phyloP scores from a whole-genome alignment of 1,140 invertebrate genomes.

The Zaprionus davidi region DNA sequence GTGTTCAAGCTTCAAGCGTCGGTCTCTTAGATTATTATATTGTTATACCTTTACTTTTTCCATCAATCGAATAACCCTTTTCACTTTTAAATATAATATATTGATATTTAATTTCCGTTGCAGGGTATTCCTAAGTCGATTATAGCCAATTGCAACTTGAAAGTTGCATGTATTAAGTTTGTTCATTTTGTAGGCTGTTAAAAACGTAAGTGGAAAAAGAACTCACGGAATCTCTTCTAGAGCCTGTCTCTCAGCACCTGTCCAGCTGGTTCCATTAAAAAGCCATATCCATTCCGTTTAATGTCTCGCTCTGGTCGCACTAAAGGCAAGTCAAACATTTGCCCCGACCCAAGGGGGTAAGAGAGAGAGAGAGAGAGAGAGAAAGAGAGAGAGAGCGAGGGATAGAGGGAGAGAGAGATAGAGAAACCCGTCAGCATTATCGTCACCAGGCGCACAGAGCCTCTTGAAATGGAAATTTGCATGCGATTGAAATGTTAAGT shows the following conservation, averaged over 20 bases:
- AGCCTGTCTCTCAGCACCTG: slow-evolving; percentile 7
- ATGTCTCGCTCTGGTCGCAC: slow-evolving; percentile 1
- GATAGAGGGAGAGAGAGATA: neutral
- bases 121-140: neutral
- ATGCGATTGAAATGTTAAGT: slow-evolving; percentile 56
- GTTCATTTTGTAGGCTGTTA: slow-evolving; percentile 1
- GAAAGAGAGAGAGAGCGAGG: neutral
- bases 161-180: slow-evolving; percentile 1
- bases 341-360: neutral
- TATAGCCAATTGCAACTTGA: neutral
- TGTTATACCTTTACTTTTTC: too few relatives aligned
- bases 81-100: too few relatives aligned
- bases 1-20: too few relatives aligned
- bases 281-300: slow-evolving; percentile 25
- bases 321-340: neutral
- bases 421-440: slow-evolving; percentile 39
- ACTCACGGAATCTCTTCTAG: neutral
- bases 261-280: slow-evolving; percentile 13
- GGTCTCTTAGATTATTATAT: too few relatives aligned
- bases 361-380: neutral
- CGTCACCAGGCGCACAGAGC: slow-evolving; percentile 28
- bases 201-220: slow-evolving; percentile 7
- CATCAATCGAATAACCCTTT: too few relatives aligned
- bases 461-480: slow-evolving; percentile 32
- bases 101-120: too few relatives aligned